Conservation (phyloP, 2,888 invertebrate genomes). For the Cotesia congregata region DNA sequence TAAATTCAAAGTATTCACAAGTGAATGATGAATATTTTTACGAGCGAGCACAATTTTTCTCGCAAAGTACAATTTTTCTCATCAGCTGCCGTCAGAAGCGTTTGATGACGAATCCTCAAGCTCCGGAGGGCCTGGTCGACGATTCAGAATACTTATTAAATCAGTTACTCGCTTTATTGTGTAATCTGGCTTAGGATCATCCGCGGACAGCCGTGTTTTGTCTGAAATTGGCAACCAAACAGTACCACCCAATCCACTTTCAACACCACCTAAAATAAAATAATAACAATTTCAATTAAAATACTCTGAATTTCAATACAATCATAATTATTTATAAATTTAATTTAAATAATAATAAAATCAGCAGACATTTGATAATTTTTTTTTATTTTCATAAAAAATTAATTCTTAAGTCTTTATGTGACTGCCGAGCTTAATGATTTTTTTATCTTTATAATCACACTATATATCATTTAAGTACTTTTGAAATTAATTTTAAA, state of each 20-base stretch:
- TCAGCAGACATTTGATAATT: no score
- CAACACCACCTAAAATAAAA: slow-evolving; percentile 76
- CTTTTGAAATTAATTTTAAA: no score
- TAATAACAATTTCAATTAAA: neutral
- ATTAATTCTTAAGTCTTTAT: no score
- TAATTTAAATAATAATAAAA: no score
- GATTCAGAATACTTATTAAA: slow-evolving; percentile 74
- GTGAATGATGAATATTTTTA: slow-evolving; percentile 17
- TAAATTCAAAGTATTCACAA: neutral
- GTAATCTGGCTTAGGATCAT: slow-evolving; percentile 76
- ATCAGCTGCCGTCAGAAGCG: slow-evolving; percentile 72
- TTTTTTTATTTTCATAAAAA: no score
- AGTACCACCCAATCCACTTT: slow-evolving; percentile 83
- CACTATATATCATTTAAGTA: no score
- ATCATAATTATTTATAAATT: no score
- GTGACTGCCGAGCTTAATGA: no score
- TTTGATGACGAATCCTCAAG: slow-evolving; percentile 68
- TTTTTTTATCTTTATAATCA: no score
- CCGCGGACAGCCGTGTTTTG: slow-evolving; percentile 61
- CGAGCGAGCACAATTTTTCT: slow-evolving; percentile 10
- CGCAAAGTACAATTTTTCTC: slow-evolving; percentile 30
- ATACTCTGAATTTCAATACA: no score
- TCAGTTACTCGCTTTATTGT: slow-evolving; percentile 78
- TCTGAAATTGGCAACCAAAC: slow-evolving; percentile 81
- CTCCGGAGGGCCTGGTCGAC: slow-evolving; percentile 70